phyloP scores from a whole-genome alignment of 2,113 vertebrate species.

The Chionodraco myersi region DNA sequence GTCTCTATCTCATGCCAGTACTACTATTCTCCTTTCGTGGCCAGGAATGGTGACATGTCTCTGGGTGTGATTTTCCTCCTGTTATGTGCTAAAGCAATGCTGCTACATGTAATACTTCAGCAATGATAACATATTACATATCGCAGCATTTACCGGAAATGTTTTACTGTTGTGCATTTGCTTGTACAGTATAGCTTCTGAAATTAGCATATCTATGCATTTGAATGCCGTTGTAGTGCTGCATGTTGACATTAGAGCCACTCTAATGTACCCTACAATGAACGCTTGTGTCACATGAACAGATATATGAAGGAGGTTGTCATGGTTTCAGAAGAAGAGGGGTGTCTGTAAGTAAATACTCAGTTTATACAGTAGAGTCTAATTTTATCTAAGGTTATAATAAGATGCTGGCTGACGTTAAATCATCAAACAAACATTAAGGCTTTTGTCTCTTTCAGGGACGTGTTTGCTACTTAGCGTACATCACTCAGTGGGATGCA shows the following conservation, averaged over 20 bases:
- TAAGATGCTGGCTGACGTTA: conserved; percentile 1
- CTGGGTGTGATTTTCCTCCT: neutral
- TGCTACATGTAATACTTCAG: neutral
- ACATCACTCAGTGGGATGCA: no score
- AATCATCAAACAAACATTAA: neutral
- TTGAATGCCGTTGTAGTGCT: conserved; percentile 40
- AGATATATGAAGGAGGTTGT: conserved; percentile 77
- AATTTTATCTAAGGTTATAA: conserved; percentile 14
- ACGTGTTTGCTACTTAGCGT: no score
- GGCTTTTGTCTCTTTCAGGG: no score
- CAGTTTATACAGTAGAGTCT: conserved; percentile 46
- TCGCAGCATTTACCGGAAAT: neutral
- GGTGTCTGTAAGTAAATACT: conserved; percentile 74
- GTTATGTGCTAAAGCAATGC: neutral
- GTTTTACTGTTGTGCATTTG: conserved; percentile 6
- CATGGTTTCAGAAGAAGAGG: conserved; percentile 79
- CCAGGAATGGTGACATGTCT: neutral
- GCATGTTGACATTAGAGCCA: conserved; percentile 60
- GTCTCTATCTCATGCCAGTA: neutral
- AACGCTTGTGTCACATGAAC: conserved; percentile 78
- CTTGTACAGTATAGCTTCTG: neutral
- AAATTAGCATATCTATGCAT: conserved; percentile 16
- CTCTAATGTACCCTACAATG: conserved; percentile 68
- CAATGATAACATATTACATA: neutral
- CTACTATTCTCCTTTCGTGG: neutral